Evolutionary conservation across 2,888 invertebrate species (phyloP).

Genomic region (Dryococelus australis): DNA sequence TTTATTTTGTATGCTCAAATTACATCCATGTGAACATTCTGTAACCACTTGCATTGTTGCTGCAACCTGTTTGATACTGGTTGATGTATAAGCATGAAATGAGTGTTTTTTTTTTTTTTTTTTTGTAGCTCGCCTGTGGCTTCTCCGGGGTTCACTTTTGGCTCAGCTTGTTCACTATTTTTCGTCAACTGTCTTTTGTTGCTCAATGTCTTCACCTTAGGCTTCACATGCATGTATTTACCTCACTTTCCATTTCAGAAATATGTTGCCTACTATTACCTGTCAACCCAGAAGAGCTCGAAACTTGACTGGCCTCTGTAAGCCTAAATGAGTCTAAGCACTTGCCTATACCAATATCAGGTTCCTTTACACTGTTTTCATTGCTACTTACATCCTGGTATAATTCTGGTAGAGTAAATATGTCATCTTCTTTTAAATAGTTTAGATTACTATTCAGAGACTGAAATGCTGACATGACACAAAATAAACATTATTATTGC

Average conservation of each 20-base stretch:
- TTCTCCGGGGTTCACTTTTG: neutral
- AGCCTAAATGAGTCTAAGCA: neutral
- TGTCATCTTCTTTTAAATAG: no score
- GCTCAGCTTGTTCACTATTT: neutral
- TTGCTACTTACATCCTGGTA: no score
- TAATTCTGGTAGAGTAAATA: no score
- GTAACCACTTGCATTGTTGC: slow-evolving; percentile 2
- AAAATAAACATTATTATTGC: no score
- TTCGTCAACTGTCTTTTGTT: neutral
- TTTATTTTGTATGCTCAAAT: neutral
- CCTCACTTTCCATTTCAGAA: neutral
- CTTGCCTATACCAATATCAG: neutral
- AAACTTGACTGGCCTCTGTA: neutral
- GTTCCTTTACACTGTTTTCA: no score
- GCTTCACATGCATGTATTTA: neutral
- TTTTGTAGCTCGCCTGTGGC: neutral
- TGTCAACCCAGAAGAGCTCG: neutral
- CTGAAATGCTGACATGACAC: no score
- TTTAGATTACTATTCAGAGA: no score
- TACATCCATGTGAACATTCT: neutral
- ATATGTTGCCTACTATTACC: no score
- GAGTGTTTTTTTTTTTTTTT: neutral
- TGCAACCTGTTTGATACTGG: neutral
- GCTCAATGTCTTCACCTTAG: neutral
- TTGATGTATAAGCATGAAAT: neutral